Percentiles rank a stretch among this genome's conserved stretches.
phyloP scores from a whole-genome alignment of 2,113 vertebrate species.

The Nesoenas mayeri region DNA sequence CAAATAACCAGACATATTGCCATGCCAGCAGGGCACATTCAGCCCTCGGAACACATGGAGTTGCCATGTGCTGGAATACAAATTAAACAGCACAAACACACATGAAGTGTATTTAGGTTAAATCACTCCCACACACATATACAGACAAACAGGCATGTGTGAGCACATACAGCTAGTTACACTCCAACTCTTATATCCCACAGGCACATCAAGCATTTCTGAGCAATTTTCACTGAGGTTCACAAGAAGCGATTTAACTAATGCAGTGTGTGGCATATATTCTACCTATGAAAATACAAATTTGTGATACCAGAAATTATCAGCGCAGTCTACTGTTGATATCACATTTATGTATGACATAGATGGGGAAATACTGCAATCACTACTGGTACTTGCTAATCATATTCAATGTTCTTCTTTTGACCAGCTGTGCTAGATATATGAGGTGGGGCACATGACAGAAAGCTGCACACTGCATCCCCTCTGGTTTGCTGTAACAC shows the following conservation, averaged over 20 bases:
- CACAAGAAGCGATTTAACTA: not conserved
- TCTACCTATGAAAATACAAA: not conserved
- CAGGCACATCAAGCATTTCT: not conserved
- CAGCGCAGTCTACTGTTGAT: not conserved
- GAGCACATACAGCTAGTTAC: not conserved
- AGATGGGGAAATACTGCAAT: accelerated
- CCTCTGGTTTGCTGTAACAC: not conserved
- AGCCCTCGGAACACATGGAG: not conserved
- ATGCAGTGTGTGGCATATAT: not conserved
- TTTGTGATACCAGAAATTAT: not conserved
- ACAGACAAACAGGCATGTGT: not conserved
- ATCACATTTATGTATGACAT: not conserved
- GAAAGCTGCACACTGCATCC: not conserved
- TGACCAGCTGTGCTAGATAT: no score
- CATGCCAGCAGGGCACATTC: not conserved
- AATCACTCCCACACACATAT: not conserved
- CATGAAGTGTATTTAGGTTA: not conserved
- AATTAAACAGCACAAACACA: not conserved
- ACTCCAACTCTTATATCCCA: not conserved
- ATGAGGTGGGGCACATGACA: not conserved
- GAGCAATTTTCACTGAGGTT: not conserved
- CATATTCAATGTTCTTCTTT: not conserved
- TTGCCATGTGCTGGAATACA: not conserved
- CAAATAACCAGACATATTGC: not conserved
- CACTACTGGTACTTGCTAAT: not conserved